Conservation (phyloP, 37 sponge, comb jelly and placozoan genomes). For the Axinella damicornis region DNA sequence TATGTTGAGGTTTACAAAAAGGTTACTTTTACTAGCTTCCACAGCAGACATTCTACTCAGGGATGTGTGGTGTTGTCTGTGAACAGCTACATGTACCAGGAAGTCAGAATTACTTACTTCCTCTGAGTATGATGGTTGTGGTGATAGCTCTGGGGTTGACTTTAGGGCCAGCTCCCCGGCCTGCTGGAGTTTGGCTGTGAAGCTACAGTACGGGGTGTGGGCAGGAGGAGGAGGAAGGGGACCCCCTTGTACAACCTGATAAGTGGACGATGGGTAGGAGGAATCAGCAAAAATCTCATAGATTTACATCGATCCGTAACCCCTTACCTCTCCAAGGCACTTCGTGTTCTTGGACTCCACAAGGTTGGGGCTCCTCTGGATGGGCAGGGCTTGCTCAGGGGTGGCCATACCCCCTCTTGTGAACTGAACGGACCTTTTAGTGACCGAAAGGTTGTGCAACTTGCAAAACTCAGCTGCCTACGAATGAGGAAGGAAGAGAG, state of each 20-base stretch:
- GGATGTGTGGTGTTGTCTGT: too few relatives aligned
- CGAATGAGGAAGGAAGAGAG: too few relatives aligned
- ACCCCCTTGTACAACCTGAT: slow-evolving; percentile 68
- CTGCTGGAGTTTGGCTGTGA: slow-evolving; percentile 11
- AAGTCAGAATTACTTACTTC: background rate
- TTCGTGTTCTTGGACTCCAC: slow-evolving; percentile 48
- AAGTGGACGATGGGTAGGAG: background rate
- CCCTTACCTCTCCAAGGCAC: slow-evolving; percentile 41
- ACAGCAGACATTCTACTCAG: too few relatives aligned
- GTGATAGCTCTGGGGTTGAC: background rate
- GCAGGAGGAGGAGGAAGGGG: slow-evolving; percentile 55
- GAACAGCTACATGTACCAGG: too few relatives aligned
- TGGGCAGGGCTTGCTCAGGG: slow-evolving; percentile 14
- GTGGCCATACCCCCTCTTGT: background rate
- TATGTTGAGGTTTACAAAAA: too few relatives aligned
- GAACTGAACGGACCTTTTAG: slow-evolving; percentile 15
- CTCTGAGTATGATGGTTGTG: background rate
- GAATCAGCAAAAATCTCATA: too few relatives aligned
- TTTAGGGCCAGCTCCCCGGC: background rate
- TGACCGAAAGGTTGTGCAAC: slow-evolving; percentile 5
- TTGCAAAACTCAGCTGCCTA: slow-evolving; percentile 40
- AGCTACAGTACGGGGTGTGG: slow-evolving; percentile 65
- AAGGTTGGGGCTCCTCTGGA: slow-evolving; percentile 21
- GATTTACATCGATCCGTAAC: too few relatives aligned
- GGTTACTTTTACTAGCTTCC: too few relatives aligned